A percentile compares a stretch with the other conserved stretches of the same genome.
These are phyloP conservation scores for Pseudopleuronectes americanus DNA, from an alignment of 2,797 vertebrate species.

Conservation along the genomic window DNA sequence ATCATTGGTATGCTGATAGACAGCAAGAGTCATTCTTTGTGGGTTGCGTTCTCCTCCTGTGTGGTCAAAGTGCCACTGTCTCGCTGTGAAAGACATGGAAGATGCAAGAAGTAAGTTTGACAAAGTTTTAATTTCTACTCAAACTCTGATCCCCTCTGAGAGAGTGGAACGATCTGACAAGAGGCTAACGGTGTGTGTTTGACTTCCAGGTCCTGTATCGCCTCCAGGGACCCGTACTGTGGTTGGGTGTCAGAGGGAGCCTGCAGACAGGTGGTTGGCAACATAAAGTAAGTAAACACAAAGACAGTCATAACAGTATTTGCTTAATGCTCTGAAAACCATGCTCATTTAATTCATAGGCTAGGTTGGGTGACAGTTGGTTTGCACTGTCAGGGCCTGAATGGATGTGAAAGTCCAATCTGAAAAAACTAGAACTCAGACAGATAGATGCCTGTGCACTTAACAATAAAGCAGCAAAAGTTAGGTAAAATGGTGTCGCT, in stretches of 20 bases:
- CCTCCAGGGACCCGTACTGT: slow-evolving; percentile 97
- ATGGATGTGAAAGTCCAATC: too few species aligned
- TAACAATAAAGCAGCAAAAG: too few species aligned
- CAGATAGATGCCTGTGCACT: too few species aligned
- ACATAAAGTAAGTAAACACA: slow-evolving; percentile 87
- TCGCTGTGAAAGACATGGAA: slow-evolving; percentile 92
- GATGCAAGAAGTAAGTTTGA: slow-evolving; percentile 93
- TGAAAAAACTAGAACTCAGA: too few species aligned
- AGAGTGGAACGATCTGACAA: not conserved
- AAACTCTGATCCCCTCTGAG: slow-evolving; percentile 4
- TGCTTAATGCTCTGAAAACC: too few species aligned
- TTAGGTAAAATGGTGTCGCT: too few species aligned
- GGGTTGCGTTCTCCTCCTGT: slow-evolving; percentile 95
- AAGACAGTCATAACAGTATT: not conserved
- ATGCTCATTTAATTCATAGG: too few species aligned
- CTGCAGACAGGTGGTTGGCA: slow-evolving; percentile 87
- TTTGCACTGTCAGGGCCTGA: too few species aligned
- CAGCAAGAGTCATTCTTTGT: slow-evolving; percentile 87
- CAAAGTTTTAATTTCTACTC: not conserved
- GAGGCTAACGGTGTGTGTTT: slow-evolving; percentile 34
- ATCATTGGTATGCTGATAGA: slow-evolving; percentile 95
- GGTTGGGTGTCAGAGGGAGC: slow-evolving; percentile 93
- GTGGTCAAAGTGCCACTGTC: slow-evolving; percentile 94
- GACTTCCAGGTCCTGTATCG: slow-evolving; percentile 91
- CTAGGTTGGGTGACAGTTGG: too few species aligned